Base-by-base conservation (phyloP, 2,797 vertebrate species). In the Chaetophractus vellerosus region DNA sequence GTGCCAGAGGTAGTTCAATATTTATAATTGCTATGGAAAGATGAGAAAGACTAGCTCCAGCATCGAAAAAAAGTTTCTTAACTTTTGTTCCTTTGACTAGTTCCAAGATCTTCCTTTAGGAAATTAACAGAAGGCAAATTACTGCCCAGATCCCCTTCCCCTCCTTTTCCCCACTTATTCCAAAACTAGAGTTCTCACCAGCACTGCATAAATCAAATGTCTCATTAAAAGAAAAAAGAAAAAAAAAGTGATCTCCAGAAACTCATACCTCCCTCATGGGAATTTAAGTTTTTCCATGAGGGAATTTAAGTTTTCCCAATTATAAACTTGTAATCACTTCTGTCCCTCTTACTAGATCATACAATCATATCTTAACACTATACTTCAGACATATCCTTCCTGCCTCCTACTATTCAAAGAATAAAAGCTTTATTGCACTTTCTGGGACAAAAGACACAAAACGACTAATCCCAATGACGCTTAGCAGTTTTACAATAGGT, bases 271-370 rank as follows among this genome's bases (percentile, higher is more conserved):
- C 71, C 38, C 4, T 68, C 64, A 72, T 48, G 10, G 26, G 92
- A 91, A 91, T 33, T 85, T 94, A 78, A 55, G 55, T 71, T 95
- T 66, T 91, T 41, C 69, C 89, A 88, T n/a, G n/a, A n/a, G 10
- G 26, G 92, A 91, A 91, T 33, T 85, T 94, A 78, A 55, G 55
- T 71, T 95, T 66, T 91, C 50, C 69, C 89, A 88, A 89, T 66
- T 80, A 72, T 41, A 92, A 81, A 61, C 57, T 90, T 88, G 1
- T 48, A 86, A 91, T 55, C 14, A 85, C 19, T 79, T 63, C 50
- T 75, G 12, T 55, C 36, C 18, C 75, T 68, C 71, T 72, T 76
- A 88, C 68, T 41, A 72, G 26, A 87, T 74, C 84, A n/a, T 63
- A 52, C 3, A 31, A 93, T 75, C 82, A 11, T 68, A 45, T 95